A percentile compares a stretch with the other conserved stretches of the same genome.
These are phyloP conservation scores for Hydropotes inermis DNA, from an alignment of 2,113 vertebrate species.

Conservation along the genomic window DNA sequence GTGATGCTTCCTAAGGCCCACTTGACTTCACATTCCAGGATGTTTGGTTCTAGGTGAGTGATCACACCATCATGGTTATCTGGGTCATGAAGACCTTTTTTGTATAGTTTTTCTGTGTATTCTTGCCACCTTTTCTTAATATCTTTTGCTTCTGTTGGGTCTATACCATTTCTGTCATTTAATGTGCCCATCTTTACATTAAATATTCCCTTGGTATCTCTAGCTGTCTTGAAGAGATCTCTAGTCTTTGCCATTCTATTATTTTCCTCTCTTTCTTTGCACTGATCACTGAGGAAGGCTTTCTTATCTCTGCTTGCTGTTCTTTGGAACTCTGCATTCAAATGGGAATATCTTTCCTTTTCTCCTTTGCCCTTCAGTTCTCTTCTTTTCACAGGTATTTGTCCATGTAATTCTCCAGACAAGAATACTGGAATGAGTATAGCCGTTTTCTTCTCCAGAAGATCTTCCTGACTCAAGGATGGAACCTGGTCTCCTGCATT, in stretches of 20 bases:
- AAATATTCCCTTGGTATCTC: not conserved
- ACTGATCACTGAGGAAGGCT: not conserved
- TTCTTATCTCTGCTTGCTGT: not conserved
- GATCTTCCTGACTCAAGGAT: not conserved
- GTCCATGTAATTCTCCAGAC: not conserved
- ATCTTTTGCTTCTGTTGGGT: not conserved
- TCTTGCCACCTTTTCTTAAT: not conserved
- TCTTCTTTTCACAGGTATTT: not conserved
- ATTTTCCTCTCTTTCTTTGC: not conserved
- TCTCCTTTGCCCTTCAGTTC: not conserved
- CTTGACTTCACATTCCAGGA: not conserved
- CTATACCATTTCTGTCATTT: not conserved
- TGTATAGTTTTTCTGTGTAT: not conserved
- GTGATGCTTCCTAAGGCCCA: not conserved
- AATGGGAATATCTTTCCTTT: not conserved
- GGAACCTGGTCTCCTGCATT: rapidly evolving
- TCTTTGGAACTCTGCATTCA: not conserved
- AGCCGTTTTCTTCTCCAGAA: not conserved
- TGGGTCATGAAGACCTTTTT: not conserved
- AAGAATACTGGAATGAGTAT: not conserved
- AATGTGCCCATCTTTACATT: not conserved
- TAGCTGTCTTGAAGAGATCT: not conserved
- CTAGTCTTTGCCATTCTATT: not conserved
- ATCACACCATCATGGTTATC: not conserved
- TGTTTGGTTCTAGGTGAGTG: not conserved